Conservation (phyloP, 2,113 vertebrate species). For the Tupaia tana region DNA sequence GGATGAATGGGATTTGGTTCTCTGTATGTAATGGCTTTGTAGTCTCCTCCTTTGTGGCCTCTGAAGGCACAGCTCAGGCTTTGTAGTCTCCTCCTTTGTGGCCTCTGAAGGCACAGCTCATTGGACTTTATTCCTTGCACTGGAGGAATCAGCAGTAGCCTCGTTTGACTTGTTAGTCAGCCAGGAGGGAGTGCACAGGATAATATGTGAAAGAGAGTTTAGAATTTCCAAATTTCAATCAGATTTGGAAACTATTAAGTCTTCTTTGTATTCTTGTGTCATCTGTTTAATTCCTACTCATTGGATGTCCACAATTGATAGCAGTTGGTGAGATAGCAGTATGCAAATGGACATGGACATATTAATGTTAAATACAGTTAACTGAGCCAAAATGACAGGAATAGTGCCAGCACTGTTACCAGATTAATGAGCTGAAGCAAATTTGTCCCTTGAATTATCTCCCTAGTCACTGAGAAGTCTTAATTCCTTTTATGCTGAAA, state of each 20-base stretch:
- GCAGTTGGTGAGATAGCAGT: constrained; percentile 50
- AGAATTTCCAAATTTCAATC: constrained; percentile 75
- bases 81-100: constrained; percentile 35
- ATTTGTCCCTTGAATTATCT: constrained; percentile 38
- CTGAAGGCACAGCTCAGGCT: constrained; percentile 70
- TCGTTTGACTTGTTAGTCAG: constrained; percentile 69
- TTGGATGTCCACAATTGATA: constrained; percentile 18
- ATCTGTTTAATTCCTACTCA: constrained; percentile 42
- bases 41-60: constrained; percentile 43
- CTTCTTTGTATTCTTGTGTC: constrained; percentile 60
- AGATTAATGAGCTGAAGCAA: constrained; percentile 61
- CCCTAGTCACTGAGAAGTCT: neutral
- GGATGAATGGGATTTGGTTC: constrained; percentile 78
- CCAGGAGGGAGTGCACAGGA: constrained; percentile 52
- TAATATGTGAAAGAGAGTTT: constrained; percentile 54
- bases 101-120: constrained; percentile 71
- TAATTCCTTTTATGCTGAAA: constrained; percentile 48
- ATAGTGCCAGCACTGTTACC: neutral
- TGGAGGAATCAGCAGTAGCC: constrained; percentile 79
- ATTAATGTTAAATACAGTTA: constrained; percentile 55
- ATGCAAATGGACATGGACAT: neutral
- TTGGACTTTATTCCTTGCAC: constrained; percentile 47
- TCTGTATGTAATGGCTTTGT: neutral
- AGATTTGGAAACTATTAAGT: constrained; percentile 65
- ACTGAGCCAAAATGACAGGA: constrained; percentile 9